Evolutionary conservation across 1,140 invertebrate genomes (phyloP), one percentile per base, ranked within the genome.

Genomic region (Centruroides sculpturatus): DNA sequence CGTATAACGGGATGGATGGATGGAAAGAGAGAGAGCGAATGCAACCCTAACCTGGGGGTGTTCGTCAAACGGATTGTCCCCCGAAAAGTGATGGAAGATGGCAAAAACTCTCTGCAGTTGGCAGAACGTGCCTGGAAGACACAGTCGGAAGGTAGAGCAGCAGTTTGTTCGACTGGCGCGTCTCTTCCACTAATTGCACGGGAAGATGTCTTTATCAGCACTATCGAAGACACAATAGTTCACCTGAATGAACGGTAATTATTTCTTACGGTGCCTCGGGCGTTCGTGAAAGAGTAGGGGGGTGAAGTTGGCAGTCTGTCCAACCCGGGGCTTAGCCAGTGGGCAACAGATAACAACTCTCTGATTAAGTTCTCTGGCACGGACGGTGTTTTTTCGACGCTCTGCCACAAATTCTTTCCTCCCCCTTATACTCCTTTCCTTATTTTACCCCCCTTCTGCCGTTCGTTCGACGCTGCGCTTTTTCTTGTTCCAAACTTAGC

Each of bases 131-230:
- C 62, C 62, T 63, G 47, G 11, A 8, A 63, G 62, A 59, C 41
- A 41, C 41, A 41, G 62, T 53, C 57, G 58, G 62, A 63, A 60
- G 56, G 62, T 59, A 50, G 59, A 59, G 57, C 56, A 41, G 5
- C 41, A 41, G 41, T 41, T 41, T 41, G 41, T 41, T 41, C 41
- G 41, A 41, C 57, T 57, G 58, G 53, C 52, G 57, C 59, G 58
- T 57, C 46, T 34, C 47, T 59, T 57, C 62, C 58, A 55, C 57
- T 63, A 63, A 63, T 63, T 63, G 62, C 62, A 63, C 62, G 62
- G 57, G 58, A 60, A 59, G 62, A 63, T 57, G 62, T 63, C 62
- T 63, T 63, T 63, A 63, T 63, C 62, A 63, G 62, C 62, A 63
- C 55, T 59, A 63, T 63, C 54, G 57, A 63, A 57, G 59, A 59